Conservation (phyloP, 2,113 vertebrate species). For the Mirounga angustirostris region DNA sequence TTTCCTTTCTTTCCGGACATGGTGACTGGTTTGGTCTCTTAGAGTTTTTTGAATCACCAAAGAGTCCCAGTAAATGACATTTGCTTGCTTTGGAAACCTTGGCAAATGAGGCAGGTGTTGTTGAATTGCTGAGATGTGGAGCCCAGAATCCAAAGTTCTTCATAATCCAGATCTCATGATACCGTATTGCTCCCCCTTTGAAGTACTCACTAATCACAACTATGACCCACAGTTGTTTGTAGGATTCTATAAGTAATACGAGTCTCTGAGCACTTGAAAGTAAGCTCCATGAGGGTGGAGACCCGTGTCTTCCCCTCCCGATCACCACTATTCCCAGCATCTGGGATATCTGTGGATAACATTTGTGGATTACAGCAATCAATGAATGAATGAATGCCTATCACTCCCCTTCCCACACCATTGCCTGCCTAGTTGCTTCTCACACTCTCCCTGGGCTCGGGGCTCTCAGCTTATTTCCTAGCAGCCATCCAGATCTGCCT, state of each 20-base stretch:
- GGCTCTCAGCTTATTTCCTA: neutral
- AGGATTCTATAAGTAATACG: neutral
- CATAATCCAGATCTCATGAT: neutral
- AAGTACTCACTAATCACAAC: neutral
- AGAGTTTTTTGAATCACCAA: neutral
- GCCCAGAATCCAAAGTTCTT: neutral
- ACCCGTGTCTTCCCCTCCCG: accelerated
- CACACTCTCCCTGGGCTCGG: neutral
- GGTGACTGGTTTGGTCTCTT: neutral
- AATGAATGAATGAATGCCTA: neutral
- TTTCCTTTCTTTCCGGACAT: constrained; percentile 37
- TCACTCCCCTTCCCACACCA: accelerated
- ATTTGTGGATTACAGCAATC: neutral
- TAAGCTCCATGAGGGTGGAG: neutral
- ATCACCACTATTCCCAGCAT: neutral
- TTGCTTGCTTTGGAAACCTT: neutral
- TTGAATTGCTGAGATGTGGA: neutral
- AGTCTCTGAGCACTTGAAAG: neutral
- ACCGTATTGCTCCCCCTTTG: neutral
- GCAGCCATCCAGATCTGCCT: neutral
- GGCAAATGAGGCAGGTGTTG: neutral
- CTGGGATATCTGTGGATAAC: neutral
- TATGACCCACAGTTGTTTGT: neutral
- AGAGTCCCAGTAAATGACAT: neutral
- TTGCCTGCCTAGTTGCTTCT: neutral